Conservation (phyloP, 2,888 invertebrate genomes). For the Rhynchonema sp. region DNA sequence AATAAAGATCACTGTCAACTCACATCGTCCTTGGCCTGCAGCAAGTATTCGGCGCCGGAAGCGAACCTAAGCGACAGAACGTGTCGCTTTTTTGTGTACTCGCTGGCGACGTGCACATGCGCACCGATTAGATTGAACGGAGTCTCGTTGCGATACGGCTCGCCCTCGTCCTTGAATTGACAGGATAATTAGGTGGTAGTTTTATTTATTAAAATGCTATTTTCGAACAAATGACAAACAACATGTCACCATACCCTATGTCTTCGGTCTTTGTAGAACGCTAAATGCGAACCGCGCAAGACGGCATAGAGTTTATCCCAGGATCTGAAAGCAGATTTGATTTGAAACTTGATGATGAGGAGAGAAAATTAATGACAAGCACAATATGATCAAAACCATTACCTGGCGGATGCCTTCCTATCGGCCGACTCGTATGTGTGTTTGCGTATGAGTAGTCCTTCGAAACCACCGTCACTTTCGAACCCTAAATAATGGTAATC, state of each 20-base stretch:
- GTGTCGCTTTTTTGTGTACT: constrained; percentile 97
- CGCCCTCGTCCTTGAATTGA: constrained; percentile 48
- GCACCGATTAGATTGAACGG: constrained; percentile 69
- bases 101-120: constrained; percentile 64
- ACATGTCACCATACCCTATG: constrained; percentile 32
- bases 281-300: constrained; percentile 59
- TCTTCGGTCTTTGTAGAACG: constrained; percentile 92
- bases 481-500: no score
- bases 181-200: no score
- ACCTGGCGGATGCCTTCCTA: constrained; percentile 17
- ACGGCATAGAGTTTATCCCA: constrained; percentile 65
- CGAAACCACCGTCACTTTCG: constrained; percentile 8
- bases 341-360: no score
- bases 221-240: no score
- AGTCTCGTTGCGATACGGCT: constrained; percentile 66
- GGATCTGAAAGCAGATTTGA: no score
- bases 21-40: constrained; percentile 76
- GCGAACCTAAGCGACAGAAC: constrained; percentile 64
- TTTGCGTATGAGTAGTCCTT: constrained; percentile 20
- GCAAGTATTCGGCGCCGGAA: constrained; percentile 83
- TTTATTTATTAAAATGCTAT: no score
- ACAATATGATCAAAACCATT: no score
- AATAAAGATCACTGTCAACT: neutral
- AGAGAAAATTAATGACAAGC: no score
- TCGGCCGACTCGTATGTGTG: constrained; percentile 26